Base-by-base conservation (phyloP, 1,140 invertebrate genomes). In the Philopotamus ludificatus region DNA sequence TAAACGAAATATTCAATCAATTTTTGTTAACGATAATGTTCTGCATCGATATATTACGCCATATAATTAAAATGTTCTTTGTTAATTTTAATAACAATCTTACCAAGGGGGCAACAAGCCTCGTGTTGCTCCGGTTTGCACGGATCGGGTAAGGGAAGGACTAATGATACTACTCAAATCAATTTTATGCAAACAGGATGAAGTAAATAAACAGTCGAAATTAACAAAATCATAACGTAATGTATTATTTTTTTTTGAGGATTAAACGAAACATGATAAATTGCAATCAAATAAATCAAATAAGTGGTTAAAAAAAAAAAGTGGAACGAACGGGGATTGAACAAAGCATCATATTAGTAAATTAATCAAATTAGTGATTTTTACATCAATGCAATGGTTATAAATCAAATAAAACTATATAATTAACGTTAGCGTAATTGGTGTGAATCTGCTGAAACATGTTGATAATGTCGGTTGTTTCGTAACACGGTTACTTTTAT, bases 101-200 rank as follows among this genome's bases (percentile, higher is more conserved):
- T 87, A 88, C 86, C 86, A 79, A 88, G 83, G 75, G 89, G 89
- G 83, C 90, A 92, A 86, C 88, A 90, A 81, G 88, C 87, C 82
- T 92, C 89, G 83, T 91, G 90, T 85, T 92, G 87, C 83, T 91
- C 88, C 75, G 89, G 89, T 81, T 89, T 88, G 80, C 87, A 85
- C 79, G 89, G 88, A 80, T 91, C 87, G 78, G 89, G 88, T 82
- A 90, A 84, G 75, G 89, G 89, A 83, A 89, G 86, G 76, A 89
- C 88, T 86, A 87, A 81, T 75, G 82, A 82, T 75, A 86, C 85
- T 85, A 83, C 77, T 63, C 67, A 62, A 66, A 51, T 47, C 58
- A 49, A 45, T 50, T 50, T 62, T 65, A 39, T 62, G 60, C 59
- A 60, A 53, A 66, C 22, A 51, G 23, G 62, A 45, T 53, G 34